Base-by-base conservation (phyloP, 1,140 invertebrate genomes). In the Leucophenga varia region DNA sequence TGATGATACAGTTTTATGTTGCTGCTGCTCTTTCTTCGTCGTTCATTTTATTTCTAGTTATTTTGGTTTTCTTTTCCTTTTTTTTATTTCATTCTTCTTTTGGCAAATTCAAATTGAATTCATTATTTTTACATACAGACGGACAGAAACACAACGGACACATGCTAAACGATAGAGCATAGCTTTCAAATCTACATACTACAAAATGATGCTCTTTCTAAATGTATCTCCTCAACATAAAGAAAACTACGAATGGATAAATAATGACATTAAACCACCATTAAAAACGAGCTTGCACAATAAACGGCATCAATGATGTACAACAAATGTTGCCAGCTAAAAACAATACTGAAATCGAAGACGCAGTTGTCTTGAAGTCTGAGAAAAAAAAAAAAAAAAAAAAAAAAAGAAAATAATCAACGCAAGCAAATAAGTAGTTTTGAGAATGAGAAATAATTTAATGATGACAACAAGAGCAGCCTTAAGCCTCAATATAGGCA, bases 251-350 rank as follows among this genome's bases (percentile, higher is more conserved):
- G 6, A 55, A 60, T 60, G 55, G 43, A 45, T 18, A 59, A 54
- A 57, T 57, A 67, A 67, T 63, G 56, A 54, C 59, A 67, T 67
- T 67, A 67, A 67, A 63, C 59, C 56, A 44, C 42, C 59, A 67
- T 67, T 61, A 65, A 52, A n/a, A 47, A 46, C 58, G 52, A 49
- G 49, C 58, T 43, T 52, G 47, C 35, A 52, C 43, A 60, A 53
- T 49, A 52, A 51, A 57, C 57, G 59, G 52, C 37, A 47, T 40
- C 43, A 49, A 56, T 55, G 47, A 45, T 41, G 28, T 31, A 44
- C 12, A 36, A n/a, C 40, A 34, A 19, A 31, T 22, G 45, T 14
- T 19, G 22, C 31, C 30, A 40, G 44, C 37, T 32, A 7, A 43
- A 43, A 25, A 47, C 45, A 50, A 44, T 49, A 45, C 6, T 34